Evolutionary conservation across 1,140 invertebrate genomes (phyloP), one percentile per base, ranked within the genome.

Genomic region (Trichoplusia ni): DNA sequence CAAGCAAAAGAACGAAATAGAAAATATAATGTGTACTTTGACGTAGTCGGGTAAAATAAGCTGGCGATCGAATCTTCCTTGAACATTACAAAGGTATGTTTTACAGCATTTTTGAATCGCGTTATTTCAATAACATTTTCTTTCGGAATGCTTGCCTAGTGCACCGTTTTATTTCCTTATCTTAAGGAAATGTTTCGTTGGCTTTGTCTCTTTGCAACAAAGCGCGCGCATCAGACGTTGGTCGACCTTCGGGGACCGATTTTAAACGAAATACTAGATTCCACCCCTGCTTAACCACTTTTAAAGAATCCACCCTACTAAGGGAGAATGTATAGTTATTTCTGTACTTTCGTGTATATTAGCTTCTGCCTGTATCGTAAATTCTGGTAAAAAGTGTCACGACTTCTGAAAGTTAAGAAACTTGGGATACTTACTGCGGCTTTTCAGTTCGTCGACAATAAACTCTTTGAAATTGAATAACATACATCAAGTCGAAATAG

Each of bases 121-220:
- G 65, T 67, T 47, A 60, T 60, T 60, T 60, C 40, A 60, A 60
- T 60, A 47, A 62, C 31, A 61, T 59, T 42, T 62, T 53, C 56
- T 69, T 72, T 67, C 18, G 27, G 29, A 61, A 29, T 37, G 64
- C 64, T 71, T 69, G 49, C 69, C 37, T 66, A 63, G 35, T 68
- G 63, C 51, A 67, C 35, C 64, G 65, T 74, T 77, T 73, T 75
- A 75, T 75, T 72, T 75, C 69, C 74, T 77, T 80, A 80, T 80
- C 72, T 67, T 27, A 62, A 54, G 67, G 62, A 70, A 75, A 69
- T 74, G 67, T 69, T 73, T 61, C 53, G 49, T 29, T 65, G 64
- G 69, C 65, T 69, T 65, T 69, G 71, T 75, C 68, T 77, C 71
- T 75, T 76, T 75, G 69, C 66, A 66, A 75, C 71, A 75, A 79